Evolutionary conservation across 2,113 vertebrate genomes (phyloP), one percentile per base, ranked within the genome.

Genomic region (Anolis sagrei): DNA sequence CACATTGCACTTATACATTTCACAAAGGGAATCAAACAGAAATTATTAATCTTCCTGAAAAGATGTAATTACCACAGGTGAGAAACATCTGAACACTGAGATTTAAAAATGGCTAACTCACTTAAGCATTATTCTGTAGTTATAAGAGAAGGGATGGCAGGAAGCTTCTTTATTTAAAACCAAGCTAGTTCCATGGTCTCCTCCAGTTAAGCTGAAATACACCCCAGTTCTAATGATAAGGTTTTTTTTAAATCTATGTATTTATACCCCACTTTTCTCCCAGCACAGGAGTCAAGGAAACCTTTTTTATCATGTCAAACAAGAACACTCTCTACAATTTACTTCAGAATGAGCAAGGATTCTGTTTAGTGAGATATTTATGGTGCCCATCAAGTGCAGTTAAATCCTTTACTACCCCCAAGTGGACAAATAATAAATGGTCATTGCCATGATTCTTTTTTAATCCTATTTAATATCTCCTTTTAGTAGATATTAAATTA

Each of bases 351-450:
- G 14, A 0, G 7, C 3, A 58, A 75, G 29, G 2, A 39, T 36
- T 5, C 76, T 44, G n/a, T 6, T 13, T 5, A 4, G 70, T 61
- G 0, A 66, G 49, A 4, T 1, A 64, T n/a, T 75, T 82, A 87
- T 77, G 29, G 58, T 92, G 92, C 92, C 91, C 90, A 91, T 70
- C 89, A 93, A 90, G 88, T 49, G 68, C 72, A 89, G 66, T 75
- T 87, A 91, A 93, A 93, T 70, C 58, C 90, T 96, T 95, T 94
- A 89, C 92, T 88, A 95, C 93, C 94, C 93, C 93, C 95, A 94
- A 93, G 93, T 90, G 95, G 95, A 92, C 89, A 84, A 49, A 88
- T 3, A 36, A 62, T 86, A 89, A 29, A 73, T 13, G 16, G 51
- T 66, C 7, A 89, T 88, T 73, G 88, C 90, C 79, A 16, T 72